phyloP scores from a whole-genome alignment of 2,113 vertebrate genomes.

The Condylura cristata region DNA sequence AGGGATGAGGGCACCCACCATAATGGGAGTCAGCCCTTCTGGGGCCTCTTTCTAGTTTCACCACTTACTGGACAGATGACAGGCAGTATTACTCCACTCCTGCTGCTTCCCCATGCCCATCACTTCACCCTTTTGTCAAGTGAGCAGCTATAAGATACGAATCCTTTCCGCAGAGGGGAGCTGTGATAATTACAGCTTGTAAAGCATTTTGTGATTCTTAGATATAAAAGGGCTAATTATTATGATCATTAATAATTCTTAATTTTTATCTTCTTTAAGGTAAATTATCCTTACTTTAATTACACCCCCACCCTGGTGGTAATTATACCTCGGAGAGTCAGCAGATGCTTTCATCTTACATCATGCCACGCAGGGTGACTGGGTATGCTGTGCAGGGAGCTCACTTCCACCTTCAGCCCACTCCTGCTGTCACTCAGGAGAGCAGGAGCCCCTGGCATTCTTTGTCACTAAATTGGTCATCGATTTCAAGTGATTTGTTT shows the following conservation, averaged over 20 bases:
- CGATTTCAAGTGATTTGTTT: slow-evolving; percentile 6
- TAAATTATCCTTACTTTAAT: slow-evolving; percentile 77
- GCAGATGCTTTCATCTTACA: slow-evolving; percentile 75
- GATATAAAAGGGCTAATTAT: slow-evolving; percentile 78
- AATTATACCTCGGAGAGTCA: slow-evolving; percentile 78
- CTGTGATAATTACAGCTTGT: slow-evolving; percentile 78
- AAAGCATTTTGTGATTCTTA: slow-evolving; percentile 77
- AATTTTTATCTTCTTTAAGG: slow-evolving; percentile 82
- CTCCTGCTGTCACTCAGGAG: neutral
- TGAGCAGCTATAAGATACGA: slow-evolving; percentile 61
- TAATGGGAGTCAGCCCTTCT: slow-evolving; percentile 39
- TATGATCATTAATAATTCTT: slow-evolving; percentile 79
- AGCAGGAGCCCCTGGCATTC: neutral
- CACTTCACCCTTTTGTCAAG: slow-evolving; percentile 60
- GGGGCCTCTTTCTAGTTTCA: slow-evolving; percentile 41
- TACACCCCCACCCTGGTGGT: slow-evolving; percentile 75
- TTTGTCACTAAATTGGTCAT: neutral
- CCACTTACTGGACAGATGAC: slow-evolving; percentile 50
- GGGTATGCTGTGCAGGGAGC: neutral
- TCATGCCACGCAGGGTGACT: slow-evolving; percentile 61
- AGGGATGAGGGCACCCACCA: neutral
- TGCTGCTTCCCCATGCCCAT: neutral
- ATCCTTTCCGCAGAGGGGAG: slow-evolving; percentile 72
- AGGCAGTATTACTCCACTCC: neutral
- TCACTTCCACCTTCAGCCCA: neutral